phyloP scores from a whole-genome alignment of 2,888 invertebrate genomes.

The Mesorhabditis spiculigera region DNA sequence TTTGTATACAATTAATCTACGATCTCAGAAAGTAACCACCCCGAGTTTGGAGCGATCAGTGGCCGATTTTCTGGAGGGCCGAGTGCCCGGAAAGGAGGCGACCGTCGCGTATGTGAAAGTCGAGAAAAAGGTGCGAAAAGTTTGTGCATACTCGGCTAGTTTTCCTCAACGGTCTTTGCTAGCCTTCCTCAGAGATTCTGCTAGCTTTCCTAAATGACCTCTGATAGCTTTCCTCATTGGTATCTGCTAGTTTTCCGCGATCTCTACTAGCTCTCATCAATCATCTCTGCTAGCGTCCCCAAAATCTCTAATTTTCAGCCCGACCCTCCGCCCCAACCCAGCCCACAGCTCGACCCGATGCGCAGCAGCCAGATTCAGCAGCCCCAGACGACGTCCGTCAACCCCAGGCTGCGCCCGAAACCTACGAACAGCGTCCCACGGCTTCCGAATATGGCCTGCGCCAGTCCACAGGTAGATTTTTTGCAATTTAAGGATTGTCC shows the following conservation, averaged over 20 bases:
- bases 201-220: too few species aligned
- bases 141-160: too few species aligned
- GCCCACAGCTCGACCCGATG: neutral
- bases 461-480: neutral
- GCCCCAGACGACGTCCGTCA: conserved; percentile 47
- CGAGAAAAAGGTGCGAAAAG: too few species aligned
- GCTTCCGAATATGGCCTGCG: conserved; percentile 1
- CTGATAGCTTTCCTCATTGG: too few species aligned
- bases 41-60: neutral
- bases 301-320: too few species aligned
- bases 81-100: conserved; percentile 1
- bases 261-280: too few species aligned
- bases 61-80: neutral
- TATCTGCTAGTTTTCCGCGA: too few species aligned
- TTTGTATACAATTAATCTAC: neutral
- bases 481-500: too few species aligned
- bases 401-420: conserved; percentile 55
- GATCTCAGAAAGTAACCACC: conserved; percentile 10
- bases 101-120: neutral
- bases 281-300: too few species aligned
- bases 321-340: conserved; percentile 9
- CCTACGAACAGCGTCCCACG: conserved; percentile 25
- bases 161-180: too few species aligned
- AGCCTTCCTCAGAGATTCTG: too few species aligned
- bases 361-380: too few species aligned